These are phyloP conservation scores for Cybosia mesomella DNA, from an alignment of 2,888 invertebrate species.

Conservation along the genomic window DNA sequence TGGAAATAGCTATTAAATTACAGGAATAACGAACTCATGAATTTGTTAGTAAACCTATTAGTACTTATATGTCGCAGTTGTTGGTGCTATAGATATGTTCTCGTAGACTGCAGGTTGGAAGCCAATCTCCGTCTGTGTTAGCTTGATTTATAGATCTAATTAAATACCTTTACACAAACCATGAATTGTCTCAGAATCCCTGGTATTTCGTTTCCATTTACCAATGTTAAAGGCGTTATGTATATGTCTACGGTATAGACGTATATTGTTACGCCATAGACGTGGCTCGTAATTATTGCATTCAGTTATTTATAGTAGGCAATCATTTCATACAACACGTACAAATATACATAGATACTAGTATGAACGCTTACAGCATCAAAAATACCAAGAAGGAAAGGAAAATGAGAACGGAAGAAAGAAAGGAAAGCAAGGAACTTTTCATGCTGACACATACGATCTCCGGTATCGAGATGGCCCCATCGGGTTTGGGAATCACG, in stretches of 20 bases:
- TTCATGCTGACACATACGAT: not conserved
- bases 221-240: slow-evolving; percentile 42
- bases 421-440: not conserved
- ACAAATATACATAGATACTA: not conserved
- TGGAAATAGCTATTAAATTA: no score
- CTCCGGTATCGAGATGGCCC: no score
- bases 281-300: not conserved
- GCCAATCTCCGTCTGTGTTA: slow-evolving; percentile 63
- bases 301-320: not conserved
- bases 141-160: slow-evolving; percentile 78
- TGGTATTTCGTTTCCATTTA: slow-evolving; percentile 59
- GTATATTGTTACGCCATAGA: not conserved
- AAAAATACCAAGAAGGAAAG: not conserved
- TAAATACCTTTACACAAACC: slow-evolving; percentile 75
- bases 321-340: not conserved
- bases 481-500: no score
- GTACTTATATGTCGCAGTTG: not conserved
- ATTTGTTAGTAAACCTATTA: no score
- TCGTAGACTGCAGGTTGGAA: slow-evolving; percentile 60
- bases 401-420: not conserved
- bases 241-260: slow-evolving; percentile 17
- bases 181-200: slow-evolving; percentile 72
- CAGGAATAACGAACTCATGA: no score
- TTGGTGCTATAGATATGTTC: slow-evolving; percentile 31
- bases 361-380: not conserved